Base-by-base conservation (phyloP, 1,140 invertebrate genomes). In the Bradynema listronoti region DNA sequence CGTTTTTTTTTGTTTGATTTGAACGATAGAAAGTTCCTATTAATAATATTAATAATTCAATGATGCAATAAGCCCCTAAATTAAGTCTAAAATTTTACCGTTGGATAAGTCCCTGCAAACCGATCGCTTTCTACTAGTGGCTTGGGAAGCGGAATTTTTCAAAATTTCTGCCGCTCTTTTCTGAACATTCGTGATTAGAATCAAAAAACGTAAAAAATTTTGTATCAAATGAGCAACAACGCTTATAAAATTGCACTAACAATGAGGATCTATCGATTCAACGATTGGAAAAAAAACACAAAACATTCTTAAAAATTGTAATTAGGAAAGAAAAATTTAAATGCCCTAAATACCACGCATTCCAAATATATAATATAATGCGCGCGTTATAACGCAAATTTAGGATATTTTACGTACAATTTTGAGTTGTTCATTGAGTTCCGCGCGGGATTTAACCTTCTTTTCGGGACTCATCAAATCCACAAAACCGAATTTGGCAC, bases 161-260 rank as follows among this genome's bases (percentile, higher is more conserved):
- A 65, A 52, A n/a, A 65, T 65, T 49, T 58, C 63, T 11, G 65
- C 65, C 22, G 63, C 63, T 42, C 56, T 24, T 68, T 68, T 61
- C 63, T 65, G 14, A 11, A 64, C 16, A 24, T 19, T 33, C 25
- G 9, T 19, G 19, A 52, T 11, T 52, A 9, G 9, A 7, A 2
- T 11, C 22, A 7, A 19, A 11, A 55, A 41, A 34, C 34, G 9
- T 43, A 43, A 22, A 51, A 11, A 43, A 34, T 5, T 42, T 42
- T 3, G n/a, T n/a, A n/a, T n/a, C n/a, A n/a, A n/a, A n/a, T n/a
- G n/a, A n/a, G n/a, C n/a, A n/a, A n/a, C n/a, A n/a, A n/a, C n/a
- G n/a, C n/a, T n/a, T n/a, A n/a, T n/a, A n/a, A n/a, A n/a, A n/a
- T n/a, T n/a, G n/a, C n/a, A n/a, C n/a, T n/a, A n/a, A n/a, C n/a